phyloP scores from a whole-genome alignment of 1,140 invertebrate species.

The Drosophila erecta region DNA sequence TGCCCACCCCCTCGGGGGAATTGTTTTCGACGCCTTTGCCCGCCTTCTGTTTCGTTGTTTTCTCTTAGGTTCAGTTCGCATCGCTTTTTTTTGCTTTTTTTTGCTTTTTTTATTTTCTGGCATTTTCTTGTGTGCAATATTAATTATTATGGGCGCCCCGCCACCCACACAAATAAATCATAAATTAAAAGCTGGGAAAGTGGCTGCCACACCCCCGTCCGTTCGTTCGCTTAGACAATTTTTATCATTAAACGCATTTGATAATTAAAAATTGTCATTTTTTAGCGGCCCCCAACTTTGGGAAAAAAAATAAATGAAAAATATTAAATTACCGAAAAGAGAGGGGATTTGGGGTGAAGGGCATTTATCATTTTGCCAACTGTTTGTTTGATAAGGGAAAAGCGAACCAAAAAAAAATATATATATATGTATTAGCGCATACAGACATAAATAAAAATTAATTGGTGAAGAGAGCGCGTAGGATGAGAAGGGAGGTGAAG shows the following conservation, averaged over 20 bases:
- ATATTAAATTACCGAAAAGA: conserved; percentile 76
- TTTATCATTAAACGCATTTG: conserved; percentile 84
- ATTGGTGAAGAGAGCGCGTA: conserved; percentile 17
- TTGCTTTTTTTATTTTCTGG: conserved; percentile 18
- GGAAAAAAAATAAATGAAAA: conserved; percentile 48
- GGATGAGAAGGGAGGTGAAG: conserved; percentile 13
- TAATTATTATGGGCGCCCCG: conserved; percentile 77
- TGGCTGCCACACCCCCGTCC: conserved; percentile 30
- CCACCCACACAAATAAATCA: conserved; percentile 81
- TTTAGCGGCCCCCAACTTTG: conserved; percentile 61
- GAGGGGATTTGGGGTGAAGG: conserved; percentile 24
- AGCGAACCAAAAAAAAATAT: conserved; percentile 18
- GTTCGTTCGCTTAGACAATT: conserved; percentile 58
- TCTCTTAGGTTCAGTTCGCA: conserved; percentile 10
- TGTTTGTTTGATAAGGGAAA: conserved; percentile 82
- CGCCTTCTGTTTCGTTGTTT: conserved; percentile 15
- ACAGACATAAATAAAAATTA: conserved; percentile 42
- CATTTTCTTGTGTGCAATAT: conserved; percentile 73
- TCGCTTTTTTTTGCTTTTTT: background rate
- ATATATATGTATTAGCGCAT: background rate
- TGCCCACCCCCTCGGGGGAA: conserved; percentile 37
- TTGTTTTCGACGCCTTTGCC: conserved; percentile 57
- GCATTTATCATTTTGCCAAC: conserved; percentile 83
- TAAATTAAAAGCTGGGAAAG: conserved; percentile 73
- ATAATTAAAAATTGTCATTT: conserved; percentile 84